Base-by-base conservation (phyloP, 64 coral and sea anemone species). In the Dendronephthya gigantea region DNA sequence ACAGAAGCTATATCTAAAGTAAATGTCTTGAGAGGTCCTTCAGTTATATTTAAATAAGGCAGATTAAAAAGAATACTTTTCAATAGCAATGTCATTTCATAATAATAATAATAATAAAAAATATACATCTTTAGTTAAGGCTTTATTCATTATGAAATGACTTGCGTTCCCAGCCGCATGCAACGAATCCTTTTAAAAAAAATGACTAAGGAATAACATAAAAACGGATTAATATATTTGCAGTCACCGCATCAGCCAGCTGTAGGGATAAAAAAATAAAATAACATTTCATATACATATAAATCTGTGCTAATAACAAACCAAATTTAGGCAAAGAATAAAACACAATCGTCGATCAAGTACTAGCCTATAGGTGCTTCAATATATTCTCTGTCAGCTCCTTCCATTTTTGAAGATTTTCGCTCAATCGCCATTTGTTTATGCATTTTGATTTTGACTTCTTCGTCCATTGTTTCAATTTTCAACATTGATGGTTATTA, bases 311-410 rank as follows among this genome's bases (percentile, higher is more conserved):
- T 74, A 19, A 74, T 28, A 74, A 74, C 30, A 28, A 79, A 79
- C 19, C 30, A 34, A 79, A 15, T 79, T 79, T 82, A 82, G 27
- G 33, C 14, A 33, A 6, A 84, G 41, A 48, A 9, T 16, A 29
- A 10, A 25, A 41, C 11, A 65, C 28, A 84, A 88, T 40, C 27
- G 23, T 68, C 70, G 23, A 0, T 4, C 9, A 82, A 66, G 40
- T 2, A 35, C 31, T 83, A 40, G 89, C 91, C 91, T 89, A 92
- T 89, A 39, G 91, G 91, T 7, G 91, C 91, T 39, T 85, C 51
- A 40, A 92, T 19, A 89, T 89, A 92, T 39, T 89, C 83, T 66
- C 86, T 84, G 13, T 9, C 13, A n/a, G 86, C 87, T 8, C 83
- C 91, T 4, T 92, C 91, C 1, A 35, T 9, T 35, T 13, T 17